Evolutionary conservation across 2,888 invertebrate species (phyloP).

Genomic region (Neoitamus cyanurus): DNA sequence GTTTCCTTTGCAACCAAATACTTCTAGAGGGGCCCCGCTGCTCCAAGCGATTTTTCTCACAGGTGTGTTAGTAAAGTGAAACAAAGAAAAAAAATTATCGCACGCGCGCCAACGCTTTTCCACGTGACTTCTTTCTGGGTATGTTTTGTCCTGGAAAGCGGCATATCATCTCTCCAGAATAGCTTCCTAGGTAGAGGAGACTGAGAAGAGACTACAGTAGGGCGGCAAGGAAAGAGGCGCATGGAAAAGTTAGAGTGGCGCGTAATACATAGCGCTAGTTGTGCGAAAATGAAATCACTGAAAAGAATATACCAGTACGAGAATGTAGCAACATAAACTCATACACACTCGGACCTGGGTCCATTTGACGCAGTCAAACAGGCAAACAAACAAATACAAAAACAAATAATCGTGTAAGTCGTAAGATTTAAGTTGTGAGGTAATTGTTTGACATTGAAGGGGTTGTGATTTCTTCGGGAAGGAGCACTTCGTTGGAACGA

Average conservation of each 20-base stretch:
- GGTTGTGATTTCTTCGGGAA: slow-evolving; percentile 38
- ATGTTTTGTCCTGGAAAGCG: slow-evolving; percentile 50
- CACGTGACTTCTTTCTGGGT: slow-evolving; percentile 55
- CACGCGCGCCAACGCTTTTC: slow-evolving; percentile 56
- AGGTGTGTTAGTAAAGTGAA: slow-evolving; percentile 32
- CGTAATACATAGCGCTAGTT: slow-evolving; percentile 46
- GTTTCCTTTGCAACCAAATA: neutral
- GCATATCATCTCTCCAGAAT: slow-evolving; percentile 20
- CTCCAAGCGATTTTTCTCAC: neutral
- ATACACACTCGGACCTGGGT: neutral
- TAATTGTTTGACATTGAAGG: slow-evolving; percentile 46
- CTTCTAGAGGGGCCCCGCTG: neutral
- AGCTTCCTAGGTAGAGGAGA: neutral
- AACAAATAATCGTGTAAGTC: slow-evolving; percentile 44
- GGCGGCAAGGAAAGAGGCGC: neutral
- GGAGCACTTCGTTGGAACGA: slow-evolving; percentile 7
- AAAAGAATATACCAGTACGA: slow-evolving; percentile 33
- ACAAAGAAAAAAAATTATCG: slow-evolving; percentile 50
- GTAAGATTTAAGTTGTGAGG: slow-evolving; percentile 42
- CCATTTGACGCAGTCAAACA: slow-evolving; percentile 3
- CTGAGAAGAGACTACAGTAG: neutral
- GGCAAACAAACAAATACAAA: slow-evolving; percentile 39
- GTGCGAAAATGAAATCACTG: slow-evolving; percentile 49
- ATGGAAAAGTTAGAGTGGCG: slow-evolving; percentile 46
- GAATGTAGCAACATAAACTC: neutral